Evolutionary conservation across 2,797 vertebrate genomes (phyloP), one percentile per base, ranked within the genome.

Genomic region (Lates japonicus): DNA sequence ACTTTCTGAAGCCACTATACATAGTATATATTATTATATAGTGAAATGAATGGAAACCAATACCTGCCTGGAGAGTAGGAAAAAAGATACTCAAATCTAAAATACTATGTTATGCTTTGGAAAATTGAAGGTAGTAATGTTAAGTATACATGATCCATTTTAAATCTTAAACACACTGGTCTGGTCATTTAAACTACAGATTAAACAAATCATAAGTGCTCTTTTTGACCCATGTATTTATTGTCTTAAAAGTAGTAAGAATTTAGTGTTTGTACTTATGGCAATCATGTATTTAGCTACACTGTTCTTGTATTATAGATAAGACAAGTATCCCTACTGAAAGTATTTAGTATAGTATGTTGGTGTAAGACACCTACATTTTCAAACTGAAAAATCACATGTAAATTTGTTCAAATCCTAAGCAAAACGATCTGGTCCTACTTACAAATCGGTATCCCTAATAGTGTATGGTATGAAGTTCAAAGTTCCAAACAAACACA

Each of bases 401-500:
- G 35, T 76, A 60, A 73, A 54, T 67, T 25, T 77, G 39, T 63
- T 74, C 16, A 59, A 67, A 78, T 48, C 73, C 48, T 0, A 48
- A 78, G 11, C 37, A 67, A 75, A 69, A 39, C 35, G 35, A 78
- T 76, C 48, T 37, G 22, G 14, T 5, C 10, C 72, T 51, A 22
- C 42, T 65, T 46, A 59, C 20, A 25, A 60, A 80, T 69, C 77
- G 78, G 68, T 78, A 31, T 75, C 70, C 64, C 61, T 82, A 58
- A 76, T 68, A 55, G 70, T 55, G 78, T 41, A 20, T 17, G 64
- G 31, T 72, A 29, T 76, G 76, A 59, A 60, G 78, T 64, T 60
- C 67, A 54, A 4, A 64, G 86, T 78, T 81, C 55, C 59, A 85
- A 88, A 88, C 78, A 73, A 90, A 88, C 84, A 82, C 83, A 59